These are phyloP conservation scores for Calephelis perditalis DNA, from an alignment of 2,888 invertebrate species.

Conservation along the genomic window DNA sequence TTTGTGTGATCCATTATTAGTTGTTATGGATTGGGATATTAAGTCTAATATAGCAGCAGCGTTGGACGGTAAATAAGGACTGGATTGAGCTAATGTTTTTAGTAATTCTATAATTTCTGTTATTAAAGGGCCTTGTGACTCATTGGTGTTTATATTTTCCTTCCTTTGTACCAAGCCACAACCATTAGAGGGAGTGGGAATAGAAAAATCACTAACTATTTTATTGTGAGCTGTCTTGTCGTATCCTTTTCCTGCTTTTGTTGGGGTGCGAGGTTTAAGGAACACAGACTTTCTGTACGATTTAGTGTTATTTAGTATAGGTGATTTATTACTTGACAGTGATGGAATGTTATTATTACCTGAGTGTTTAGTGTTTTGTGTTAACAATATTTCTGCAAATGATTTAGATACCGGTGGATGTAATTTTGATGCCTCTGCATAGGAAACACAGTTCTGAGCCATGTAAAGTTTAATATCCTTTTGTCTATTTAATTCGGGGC, in stretches of 20 bases:
- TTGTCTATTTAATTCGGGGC: not conserved
- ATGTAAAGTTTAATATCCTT: not conserved
- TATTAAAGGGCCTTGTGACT: not conserved
- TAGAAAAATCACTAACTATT: not conserved
- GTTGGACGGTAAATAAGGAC: conserved; percentile 1
- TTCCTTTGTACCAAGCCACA: not conserved
- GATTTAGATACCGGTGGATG: not conserved
- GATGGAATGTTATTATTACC: not conserved
- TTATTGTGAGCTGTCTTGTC: not conserved
- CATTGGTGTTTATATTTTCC: not conserved
- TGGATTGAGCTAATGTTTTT: not conserved
- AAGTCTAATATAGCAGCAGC: too few species aligned
- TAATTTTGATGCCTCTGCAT: not conserved
- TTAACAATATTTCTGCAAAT: not conserved
- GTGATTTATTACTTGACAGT: not conserved
- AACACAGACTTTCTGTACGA: not conserved
- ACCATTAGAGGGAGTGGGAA: not conserved
- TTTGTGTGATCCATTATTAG: too few species aligned
- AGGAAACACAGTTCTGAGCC: not conserved
- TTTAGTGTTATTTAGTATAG: too few species aligned
- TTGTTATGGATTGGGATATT: too few species aligned
- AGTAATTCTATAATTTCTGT: not conserved
- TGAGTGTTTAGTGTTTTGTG: not conserved
- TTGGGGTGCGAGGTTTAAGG: too few species aligned
- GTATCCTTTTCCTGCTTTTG: too few species aligned